These are phyloP conservation scores for Cepaea hortensis DNA, from an alignment of 2,888 invertebrate genomes.

Conservation along the genomic window DNA sequence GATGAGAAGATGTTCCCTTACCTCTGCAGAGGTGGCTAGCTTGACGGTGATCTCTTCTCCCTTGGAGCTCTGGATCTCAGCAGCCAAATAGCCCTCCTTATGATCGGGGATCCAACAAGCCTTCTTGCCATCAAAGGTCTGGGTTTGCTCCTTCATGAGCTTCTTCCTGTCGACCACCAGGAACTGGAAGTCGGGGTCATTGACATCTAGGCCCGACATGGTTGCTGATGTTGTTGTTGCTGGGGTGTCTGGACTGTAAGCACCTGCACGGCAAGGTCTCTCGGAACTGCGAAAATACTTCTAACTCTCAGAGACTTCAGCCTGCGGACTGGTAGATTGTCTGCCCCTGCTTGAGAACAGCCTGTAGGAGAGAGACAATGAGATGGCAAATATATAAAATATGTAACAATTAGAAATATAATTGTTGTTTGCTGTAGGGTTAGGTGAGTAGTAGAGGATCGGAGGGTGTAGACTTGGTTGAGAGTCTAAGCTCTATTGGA, in stretches of 20 bases:
- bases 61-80: conserved; percentile 98
- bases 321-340: conserved; percentile 40
- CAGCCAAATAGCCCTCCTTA: conserved; percentile 97
- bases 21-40: conserved; percentile 82
- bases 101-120: conserved; percentile 99
- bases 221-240: not conserved
- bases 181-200: conserved; percentile 74
- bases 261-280: conserved; percentile 39
- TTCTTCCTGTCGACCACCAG: conserved; percentile 74
- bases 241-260: not conserved
- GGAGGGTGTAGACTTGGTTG: not conserved
- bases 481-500: not conserved
- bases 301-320: conserved; percentile 49
- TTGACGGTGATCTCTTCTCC: conserved; percentile 96
- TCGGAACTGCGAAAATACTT: conserved; percentile 43
- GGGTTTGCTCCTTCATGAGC: conserved; percentile 70
- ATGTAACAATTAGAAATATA: too few species aligned
- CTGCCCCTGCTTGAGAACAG: conserved; percentile 53
- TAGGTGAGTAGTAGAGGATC: too few species aligned
- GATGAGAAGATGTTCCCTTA: conserved; percentile 48
- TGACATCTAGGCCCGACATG: conserved; percentile 53
- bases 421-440: too few species aligned
- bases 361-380: conserved; percentile 28
- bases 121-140: conserved; percentile 84
- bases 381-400: too few species aligned